phyloP scores from a whole-genome alignment of 2,113 vertebrate genomes.

The Sarotherodon lohbergeri region DNA sequence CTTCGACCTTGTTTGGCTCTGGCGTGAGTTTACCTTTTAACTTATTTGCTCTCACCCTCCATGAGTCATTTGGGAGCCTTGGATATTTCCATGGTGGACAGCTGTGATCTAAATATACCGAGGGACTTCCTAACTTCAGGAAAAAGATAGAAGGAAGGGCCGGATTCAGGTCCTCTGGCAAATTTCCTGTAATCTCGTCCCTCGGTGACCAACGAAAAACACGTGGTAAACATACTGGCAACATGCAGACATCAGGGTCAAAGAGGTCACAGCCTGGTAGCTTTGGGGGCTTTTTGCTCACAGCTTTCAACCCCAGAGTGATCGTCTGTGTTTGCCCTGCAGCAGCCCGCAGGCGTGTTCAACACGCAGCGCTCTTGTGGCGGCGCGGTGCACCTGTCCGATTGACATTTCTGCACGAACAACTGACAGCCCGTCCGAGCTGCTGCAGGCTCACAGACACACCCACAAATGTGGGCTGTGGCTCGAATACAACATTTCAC shows the following conservation, averaged over 20 bases:
- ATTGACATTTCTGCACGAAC: conserved; percentile 1
- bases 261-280: neutral
- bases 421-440: neutral
- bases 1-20: neutral
- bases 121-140: conserved; percentile 67
- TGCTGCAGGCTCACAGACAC: neutral
- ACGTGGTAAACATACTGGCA: neutral
- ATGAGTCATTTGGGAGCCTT: conserved; percentile 43
- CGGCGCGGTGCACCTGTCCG: neutral
- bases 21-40: neutral
- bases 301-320: neutral
- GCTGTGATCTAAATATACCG: conserved; percentile 74
- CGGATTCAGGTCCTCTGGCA: conserved; percentile 26
- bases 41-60: conserved; percentile 1
- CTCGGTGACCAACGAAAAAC: neutral
- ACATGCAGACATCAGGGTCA: neutral
- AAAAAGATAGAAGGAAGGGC: conserved; percentile 52
- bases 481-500: neutral
- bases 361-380: neutral
- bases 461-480: neutral
- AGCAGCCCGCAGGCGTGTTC: neutral
- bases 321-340: neutral
- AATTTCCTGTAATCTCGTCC: conserved; percentile 45
- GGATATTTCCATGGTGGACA: conserved; percentile 63
- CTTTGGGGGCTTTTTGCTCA: neutral